These are phyloP conservation scores for Acanthosepion pharaonis DNA, from an alignment of 2,888 invertebrate species.

Conservation along the genomic window DNA sequence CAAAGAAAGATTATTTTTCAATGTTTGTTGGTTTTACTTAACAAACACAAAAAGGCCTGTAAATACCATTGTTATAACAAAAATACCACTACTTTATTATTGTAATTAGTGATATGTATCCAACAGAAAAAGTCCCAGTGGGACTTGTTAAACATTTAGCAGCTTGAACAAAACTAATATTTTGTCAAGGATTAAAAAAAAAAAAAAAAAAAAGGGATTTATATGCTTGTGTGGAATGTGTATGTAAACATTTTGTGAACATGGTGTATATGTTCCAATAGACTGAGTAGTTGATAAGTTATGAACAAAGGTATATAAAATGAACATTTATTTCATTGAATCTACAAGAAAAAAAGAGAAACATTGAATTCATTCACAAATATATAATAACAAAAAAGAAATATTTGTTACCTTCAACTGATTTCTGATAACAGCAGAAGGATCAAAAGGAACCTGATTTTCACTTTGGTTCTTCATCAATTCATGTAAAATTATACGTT, in stretches of 20 bases:
- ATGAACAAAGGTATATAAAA: no score
- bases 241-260: no score
- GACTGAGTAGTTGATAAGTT: no score
- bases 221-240: no score
- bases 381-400: neutral
- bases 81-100: neutral
- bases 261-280: no score
- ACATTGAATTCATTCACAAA: no score
- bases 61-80: neutral
- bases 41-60: neutral
- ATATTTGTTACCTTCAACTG: conserved; percentile 63
- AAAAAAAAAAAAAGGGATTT: no score
- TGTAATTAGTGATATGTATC: neutral
- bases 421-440: conserved; percentile 60
- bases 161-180: no score
- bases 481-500: conserved; percentile 66
- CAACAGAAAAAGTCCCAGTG: neutral
- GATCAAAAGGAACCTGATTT: conserved; percentile 56
- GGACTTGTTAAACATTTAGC: no score
- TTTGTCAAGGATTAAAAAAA: no score
- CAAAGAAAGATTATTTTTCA: neutral
- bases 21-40: neutral
- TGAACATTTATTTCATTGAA: no score
- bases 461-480: conserved; percentile 66
- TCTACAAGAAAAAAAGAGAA: no score